Base-by-base conservation (phyloP, 2,113 vertebrate genomes). In the Plotosus lineatus region DNA sequence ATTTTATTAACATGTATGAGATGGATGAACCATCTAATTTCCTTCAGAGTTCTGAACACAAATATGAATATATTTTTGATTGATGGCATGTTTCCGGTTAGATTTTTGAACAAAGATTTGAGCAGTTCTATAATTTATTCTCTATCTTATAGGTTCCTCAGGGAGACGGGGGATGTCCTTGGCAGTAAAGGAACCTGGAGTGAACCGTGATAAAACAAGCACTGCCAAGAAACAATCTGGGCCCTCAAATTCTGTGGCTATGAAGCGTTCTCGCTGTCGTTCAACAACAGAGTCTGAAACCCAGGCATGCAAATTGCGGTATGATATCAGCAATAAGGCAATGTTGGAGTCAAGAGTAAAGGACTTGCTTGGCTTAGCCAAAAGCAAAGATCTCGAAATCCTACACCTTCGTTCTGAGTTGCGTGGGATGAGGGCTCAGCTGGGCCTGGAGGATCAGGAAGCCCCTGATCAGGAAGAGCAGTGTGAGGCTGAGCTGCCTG, bases 331-430 rank as follows among this genome's bases (percentile, higher is more conserved):
- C 36, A 94, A 96, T 88, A 95, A 92, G 86, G 93, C 93, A 36
- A 94, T 93, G 0, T 36, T 97, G 86, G 95, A 97, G 78, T 92
- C 94, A 10, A 93, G 93, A 69, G 95, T 96, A 77, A 95, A 95
- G 0, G 95, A 96, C 82, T 93, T 97, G 3, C 83, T 96, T 82
- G 93, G 92, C 0, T 61, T 96, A 65, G 95, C 95, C 10, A 94
- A 95, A 84, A 94, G 92, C 28, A 97, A 97, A 85, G 95, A 97
- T 4, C 89, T 94, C 50, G 95, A 96, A 77, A 96, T 97, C 85
- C 76, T 95, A 3, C 94, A 95, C 26, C 86, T 97, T 79, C 90
- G 94, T 31, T 94, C 87, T 21, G 94, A 96, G 17, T 90, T 96
- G 3, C 88, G 93, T 63, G 94, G 92, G 51, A 95, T 95, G 94